phyloP scores from a whole-genome alignment of 2,797 vertebrate species.

The Botia kubotai region DNA sequence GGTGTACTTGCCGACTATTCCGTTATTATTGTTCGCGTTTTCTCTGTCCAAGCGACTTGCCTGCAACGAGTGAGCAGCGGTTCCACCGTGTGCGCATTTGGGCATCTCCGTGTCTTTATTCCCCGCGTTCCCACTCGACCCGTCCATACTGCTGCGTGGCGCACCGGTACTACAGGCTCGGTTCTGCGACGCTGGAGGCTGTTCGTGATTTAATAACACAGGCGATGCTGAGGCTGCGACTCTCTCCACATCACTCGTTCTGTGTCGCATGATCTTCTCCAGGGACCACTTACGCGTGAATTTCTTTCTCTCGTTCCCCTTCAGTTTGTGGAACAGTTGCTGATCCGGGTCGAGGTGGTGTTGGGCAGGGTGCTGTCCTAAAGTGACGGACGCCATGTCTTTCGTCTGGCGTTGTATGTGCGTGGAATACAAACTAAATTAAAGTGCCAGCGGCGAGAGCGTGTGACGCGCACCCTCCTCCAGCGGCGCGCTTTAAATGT shows the following conservation, averaged over 20 bases:
- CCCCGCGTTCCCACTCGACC: neutral
- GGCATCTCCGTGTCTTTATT: neutral
- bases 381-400: constrained; percentile 77
- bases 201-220: constrained; percentile 43
- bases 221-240: constrained; percentile 49
- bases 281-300: constrained; percentile 51
- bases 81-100: neutral
- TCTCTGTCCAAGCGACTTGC: constrained; percentile 32
- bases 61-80: neutral
- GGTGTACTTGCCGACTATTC: constrained; percentile 45
- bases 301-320: constrained; percentile 71
- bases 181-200: constrained; percentile 39
- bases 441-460: constrained; percentile 62
- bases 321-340: constrained; percentile 73
- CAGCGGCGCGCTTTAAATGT: constrained; percentile 62
- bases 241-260: constrained; percentile 35
- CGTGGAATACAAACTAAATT: constrained; percentile 72
- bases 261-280: constrained; percentile 47
- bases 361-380: constrained; percentile 76
- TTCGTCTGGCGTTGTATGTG: constrained; percentile 40
- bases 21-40: constrained; percentile 59
- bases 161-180: constrained; percentile 44
- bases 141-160: constrained; percentile 71
- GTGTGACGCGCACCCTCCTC: constrained; percentile 61
- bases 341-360: constrained; percentile 77